Percentiles rank a stretch among this genome's conserved stretches.
Conservation (phyloP, 1,140 invertebrate species). For the Berghia stephanieae region DNA sequence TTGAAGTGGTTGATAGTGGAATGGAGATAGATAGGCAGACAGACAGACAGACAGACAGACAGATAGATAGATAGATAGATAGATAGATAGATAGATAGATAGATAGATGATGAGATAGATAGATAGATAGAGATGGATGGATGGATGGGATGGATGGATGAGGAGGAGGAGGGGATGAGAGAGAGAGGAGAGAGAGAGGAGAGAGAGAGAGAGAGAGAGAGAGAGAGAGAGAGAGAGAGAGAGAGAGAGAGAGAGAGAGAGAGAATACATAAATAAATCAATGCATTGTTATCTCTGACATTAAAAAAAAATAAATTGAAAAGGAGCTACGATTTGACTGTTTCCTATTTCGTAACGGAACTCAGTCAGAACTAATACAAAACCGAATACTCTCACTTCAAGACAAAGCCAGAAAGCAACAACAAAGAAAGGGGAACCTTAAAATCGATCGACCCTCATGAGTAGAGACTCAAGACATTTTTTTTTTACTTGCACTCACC, state of each 20-base stretch:
- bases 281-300: not conserved
- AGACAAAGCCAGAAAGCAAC: not conserved
- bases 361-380: slow-evolving; percentile 33
- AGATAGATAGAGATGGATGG: not conserved
- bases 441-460: slow-evolving; percentile 23
- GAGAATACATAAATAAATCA: no score
- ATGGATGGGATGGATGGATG: not conserved
- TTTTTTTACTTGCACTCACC: no score
- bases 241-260: slow-evolving; percentile 21
- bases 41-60: no score
- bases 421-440: slow-evolving; percentile 19
- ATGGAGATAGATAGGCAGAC: no score
- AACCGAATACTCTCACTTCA: slow-evolving; percentile 23
- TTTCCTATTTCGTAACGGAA: slow-evolving; percentile 27
- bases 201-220: not conserved
- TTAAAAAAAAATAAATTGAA: not conserved
- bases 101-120: not conserved
- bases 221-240: slow-evolving; percentile 28
- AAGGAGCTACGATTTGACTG: slow-evolving; percentile 7
- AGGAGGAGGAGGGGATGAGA: no score
- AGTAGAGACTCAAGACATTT: no score
- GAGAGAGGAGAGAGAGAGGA: slow-evolving; percentile 23
- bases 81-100: not conserved
- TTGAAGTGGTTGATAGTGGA: not conserved
- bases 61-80: not conserved